phyloP scores from a whole-genome alignment of 2,113 vertebrate species.

The Taurulus bubalis region DNA sequence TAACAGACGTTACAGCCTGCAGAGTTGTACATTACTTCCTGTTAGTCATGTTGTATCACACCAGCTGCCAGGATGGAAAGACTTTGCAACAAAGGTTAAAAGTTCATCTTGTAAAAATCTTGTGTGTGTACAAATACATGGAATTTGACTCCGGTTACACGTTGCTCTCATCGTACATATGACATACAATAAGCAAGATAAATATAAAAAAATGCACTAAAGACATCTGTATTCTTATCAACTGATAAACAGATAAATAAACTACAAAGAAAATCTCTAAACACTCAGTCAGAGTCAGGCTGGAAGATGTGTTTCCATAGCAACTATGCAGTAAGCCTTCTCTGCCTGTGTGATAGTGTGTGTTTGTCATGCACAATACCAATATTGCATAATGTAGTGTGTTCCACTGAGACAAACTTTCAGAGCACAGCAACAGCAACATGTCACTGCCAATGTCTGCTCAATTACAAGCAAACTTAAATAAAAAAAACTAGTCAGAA shows the following conservation, averaged over 20 bases:
- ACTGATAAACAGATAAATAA: conserved; percentile 28
- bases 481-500: too few species aligned
- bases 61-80: conserved; percentile 27
- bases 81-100: conserved; percentile 15
- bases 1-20: conserved; percentile 7
- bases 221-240: conserved; percentile 16
- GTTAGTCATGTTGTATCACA: conserved; percentile 30
- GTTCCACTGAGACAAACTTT: not conserved
- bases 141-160: too few species aligned
- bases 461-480: not conserved
- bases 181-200: too few species aligned
- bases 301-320: conserved; percentile 66
- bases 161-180: too few species aligned
- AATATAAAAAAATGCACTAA: too few species aligned
- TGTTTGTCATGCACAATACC: not conserved
- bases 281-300: conserved; percentile 28
- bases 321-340: conserved; percentile 55
- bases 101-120: not conserved
- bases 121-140: too few species aligned
- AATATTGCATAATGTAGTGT: not conserved
- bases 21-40: conserved; percentile 9
- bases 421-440: not conserved
- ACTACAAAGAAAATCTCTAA: conserved; percentile 44
- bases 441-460: not conserved
- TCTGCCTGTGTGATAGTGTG: not conserved